phyloP scores from a whole-genome alignment of 2,888 invertebrate species.

The Acanthococcus lagerstroemiae region DNA sequence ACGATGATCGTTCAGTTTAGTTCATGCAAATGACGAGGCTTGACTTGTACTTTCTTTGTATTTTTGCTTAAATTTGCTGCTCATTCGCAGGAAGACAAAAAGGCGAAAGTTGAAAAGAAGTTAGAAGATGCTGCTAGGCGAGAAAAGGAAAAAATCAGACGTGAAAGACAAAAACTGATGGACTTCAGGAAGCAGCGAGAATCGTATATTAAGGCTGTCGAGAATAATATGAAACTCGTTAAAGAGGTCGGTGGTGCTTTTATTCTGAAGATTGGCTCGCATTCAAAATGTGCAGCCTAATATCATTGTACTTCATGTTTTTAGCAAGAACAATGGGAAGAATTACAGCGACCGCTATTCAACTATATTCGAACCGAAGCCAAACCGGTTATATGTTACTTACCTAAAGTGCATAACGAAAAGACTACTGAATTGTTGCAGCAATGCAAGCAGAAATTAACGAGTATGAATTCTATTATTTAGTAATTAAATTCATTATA shows the following conservation, averaged over 20 bases:
- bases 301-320: constrained; percentile 32
- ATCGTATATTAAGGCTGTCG: constrained; percentile 75
- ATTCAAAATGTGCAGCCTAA: no score
- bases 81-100: constrained; percentile 59
- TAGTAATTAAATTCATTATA: neutral
- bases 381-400: constrained; percentile 77
- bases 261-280: no score
- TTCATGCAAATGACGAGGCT: no score
- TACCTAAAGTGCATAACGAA: constrained; percentile 67
- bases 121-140: constrained; percentile 81
- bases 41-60: constrained; percentile 1
- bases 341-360: constrained; percentile 60
- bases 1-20: no score
- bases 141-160: constrained; percentile 74
- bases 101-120: constrained; percentile 81
- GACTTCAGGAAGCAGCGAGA: constrained; percentile 77
- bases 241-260: constrained; percentile 65
- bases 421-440: constrained; percentile 56
- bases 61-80: neutral
- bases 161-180: constrained; percentile 74
- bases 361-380: constrained; percentile 79
- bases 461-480: constrained; percentile 1
- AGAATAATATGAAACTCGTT: constrained; percentile 79
- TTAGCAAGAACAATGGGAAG: constrained; percentile 67
- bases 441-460: neutral